Evolutionary conservation across 2,797 vertebrate genomes (phyloP), one percentile per base, ranked within the genome.

Genomic region (Melopsittacus undulatus): DNA sequence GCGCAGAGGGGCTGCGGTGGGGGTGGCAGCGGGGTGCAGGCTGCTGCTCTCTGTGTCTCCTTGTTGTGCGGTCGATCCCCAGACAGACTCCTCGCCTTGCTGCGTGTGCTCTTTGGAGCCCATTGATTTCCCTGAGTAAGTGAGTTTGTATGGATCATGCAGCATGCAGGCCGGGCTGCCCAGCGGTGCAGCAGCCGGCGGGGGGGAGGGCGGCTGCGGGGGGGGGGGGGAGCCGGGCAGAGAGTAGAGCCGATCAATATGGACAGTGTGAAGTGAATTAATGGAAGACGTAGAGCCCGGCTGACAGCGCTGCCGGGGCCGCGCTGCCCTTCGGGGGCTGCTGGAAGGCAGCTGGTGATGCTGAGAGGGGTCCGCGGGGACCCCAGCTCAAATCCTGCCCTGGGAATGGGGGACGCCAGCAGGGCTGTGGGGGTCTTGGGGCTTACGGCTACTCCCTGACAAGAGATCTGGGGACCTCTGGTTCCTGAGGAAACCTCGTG

Each of bases 101-200:
- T 92, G 96, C 86, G 87, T 96, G 94, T 90, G 94, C 95, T 94
- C 92, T 96, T 96, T 96, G 69, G 94, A 93, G 92, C 90, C 85
- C 97, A 97, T 97, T 87, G 97, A 97, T 97, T 97, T 96, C 95
- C 95, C 89, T 82, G 94, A 97, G 96, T 97, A 97, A 97, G 96
- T 96, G 96, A 95, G 96, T 97, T 97, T 97, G 96, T 97, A 97
- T 97, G 97, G 97, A 97, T 97, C 96, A 92, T 94, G 86, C 96
- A 92, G 96, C 93, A 94, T 83, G 95, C 96, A 78, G 95, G 21
- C 93, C 49, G 66, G 92, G 89, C 83, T 87, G 93, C 92, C 95
- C 95, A 92, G 91, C 91, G 96, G 96, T 91, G 95, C 90, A 92
- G 91, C 94, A 91, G 96, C 91, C 91, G 82, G 89, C 77, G 69